These are phyloP conservation scores for Drosophila paulistorum DNA, from an alignment of 1,140 invertebrate species.

Conservation along the genomic window DNA sequence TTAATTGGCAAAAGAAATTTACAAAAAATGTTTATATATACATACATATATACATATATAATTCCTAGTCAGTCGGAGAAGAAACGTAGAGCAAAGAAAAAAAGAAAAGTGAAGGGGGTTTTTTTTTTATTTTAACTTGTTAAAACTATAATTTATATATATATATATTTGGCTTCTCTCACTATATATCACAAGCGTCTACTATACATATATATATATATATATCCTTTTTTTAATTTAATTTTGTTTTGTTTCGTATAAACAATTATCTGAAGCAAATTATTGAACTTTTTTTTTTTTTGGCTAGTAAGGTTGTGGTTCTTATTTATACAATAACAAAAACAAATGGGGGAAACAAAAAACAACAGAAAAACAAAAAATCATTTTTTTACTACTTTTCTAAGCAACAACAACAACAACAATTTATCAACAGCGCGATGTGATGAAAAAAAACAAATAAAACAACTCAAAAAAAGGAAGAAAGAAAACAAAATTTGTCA, in stretches of 20 bases:
- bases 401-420: slow-evolving; percentile 57
- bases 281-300: slow-evolving; percentile 55
- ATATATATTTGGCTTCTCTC: slow-evolving; percentile 7
- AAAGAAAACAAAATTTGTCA: slow-evolving; percentile 28
- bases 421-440: slow-evolving; percentile 80
- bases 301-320: slow-evolving; percentile 79
- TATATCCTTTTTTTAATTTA: slow-evolving; percentile 44
- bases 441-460: slow-evolving; percentile 46
- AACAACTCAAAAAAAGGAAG: slow-evolving; percentile 50
- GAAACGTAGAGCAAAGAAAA: not conserved
- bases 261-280: slow-evolving; percentile 60
- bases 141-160: slow-evolving; percentile 41
- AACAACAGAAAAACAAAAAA: slow-evolving; percentile 39
- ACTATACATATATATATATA: slow-evolving; percentile 12
- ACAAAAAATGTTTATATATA: slow-evolving; percentile 7
- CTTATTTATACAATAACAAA: slow-evolving; percentile 69
- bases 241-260: slow-evolving; percentile 27
- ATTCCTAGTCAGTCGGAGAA: slow-evolving; percentile 25
- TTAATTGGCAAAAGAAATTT: slow-evolving; percentile 39
- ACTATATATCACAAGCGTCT: slow-evolving; percentile 28
- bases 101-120: slow-evolving; percentile 15
- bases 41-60: slow-evolving; percentile 24
- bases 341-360: slow-evolving; percentile 38
- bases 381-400: slow-evolving; percentile 66
- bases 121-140: slow-evolving; percentile 60